Evolutionary conservation across 2,113 vertebrate genomes (phyloP), one percentile per base, ranked within the genome.

Genomic region (Gavialis gangeticus): DNA sequence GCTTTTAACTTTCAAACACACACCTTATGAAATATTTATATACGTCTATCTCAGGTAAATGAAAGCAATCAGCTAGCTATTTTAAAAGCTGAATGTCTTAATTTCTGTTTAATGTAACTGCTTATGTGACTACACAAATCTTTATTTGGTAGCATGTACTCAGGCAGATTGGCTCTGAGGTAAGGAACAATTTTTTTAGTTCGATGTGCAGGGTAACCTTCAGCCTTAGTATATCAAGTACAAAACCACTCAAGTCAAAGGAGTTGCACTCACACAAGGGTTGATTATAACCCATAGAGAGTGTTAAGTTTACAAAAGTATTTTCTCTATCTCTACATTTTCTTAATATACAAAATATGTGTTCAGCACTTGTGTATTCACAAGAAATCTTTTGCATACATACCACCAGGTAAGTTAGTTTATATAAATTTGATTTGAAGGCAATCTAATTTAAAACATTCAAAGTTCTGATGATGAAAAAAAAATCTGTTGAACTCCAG

Each of bases 361-460:
- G 66, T 9, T 78, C 25, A 4, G 19, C 27, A 58, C 54, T 60
- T 93, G n/a, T 34, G 79, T 7, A 13, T 58, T 60, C 82, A 85
- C 56, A 79, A 79, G 83, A 58, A 90, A 30, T 59, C 46, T 84
- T 94, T 78, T 71, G 54, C 34, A 22, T 78, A n/a, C 56, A 87
- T 90, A 59, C 17, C 73, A 85, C 64, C 46, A 58, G 25, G 57
- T 4, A 94, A 92, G 81, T 6, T 19, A 2, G 90, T 59, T 84
- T 89, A 75, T 27, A 67, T 85, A 84, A 85, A 87, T 19, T 10
- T 22, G 67, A 15, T 46, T 95, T 66, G 7, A 69, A 92, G 91
- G 11, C 25, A 76, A 73, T 27, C 87, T 82, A 92, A 37, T 84
- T 93, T 59, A 55, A 88, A 92, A 64, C 91, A 22, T 21, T 88